Conservation (phyloP, 2,888 invertebrate species). For the Listrodromus nycthemerus region DNA sequence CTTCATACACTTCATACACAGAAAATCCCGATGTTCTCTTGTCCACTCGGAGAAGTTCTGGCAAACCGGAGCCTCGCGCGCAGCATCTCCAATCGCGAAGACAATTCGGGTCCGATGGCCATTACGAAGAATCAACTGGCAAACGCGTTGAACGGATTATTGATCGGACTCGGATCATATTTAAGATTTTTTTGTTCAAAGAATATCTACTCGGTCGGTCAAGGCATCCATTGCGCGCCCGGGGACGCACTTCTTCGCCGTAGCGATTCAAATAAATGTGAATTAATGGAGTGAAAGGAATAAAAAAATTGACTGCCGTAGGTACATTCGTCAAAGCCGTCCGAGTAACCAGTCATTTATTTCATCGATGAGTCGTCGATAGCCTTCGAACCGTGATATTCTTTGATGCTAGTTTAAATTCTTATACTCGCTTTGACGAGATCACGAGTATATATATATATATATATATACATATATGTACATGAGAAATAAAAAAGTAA, state of each 20-base stretch:
- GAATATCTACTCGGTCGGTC: background rate
- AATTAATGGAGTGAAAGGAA: background rate
- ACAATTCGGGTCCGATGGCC: background rate
- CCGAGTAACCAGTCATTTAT: constrained; percentile 7
- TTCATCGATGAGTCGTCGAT: constrained; percentile 5
- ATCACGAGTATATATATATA: background rate
- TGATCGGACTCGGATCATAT: background rate
- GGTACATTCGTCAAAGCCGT: background rate
- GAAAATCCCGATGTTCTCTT: constrained; percentile 28
- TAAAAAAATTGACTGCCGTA: background rate
- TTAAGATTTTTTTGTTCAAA: background rate
- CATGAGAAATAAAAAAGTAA: background rate
- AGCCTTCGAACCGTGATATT: constrained; percentile 24
- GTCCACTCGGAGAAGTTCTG: background rate
- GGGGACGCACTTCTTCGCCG: background rate
- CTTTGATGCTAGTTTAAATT: constrained; percentile 64
- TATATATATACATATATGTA: too few species aligned
- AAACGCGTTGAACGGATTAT: background rate
- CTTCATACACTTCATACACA: constrained; percentile 42
- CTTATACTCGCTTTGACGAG: constrained; percentile 61
- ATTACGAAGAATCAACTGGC: background rate
- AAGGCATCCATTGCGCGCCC: background rate
- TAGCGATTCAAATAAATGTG: background rate
- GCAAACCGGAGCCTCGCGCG: background rate
- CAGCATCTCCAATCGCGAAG: constrained; percentile 6